phyloP scores from a whole-genome alignment of 2,888 invertebrate genomes.

The Punctoribates punctum region DNA sequence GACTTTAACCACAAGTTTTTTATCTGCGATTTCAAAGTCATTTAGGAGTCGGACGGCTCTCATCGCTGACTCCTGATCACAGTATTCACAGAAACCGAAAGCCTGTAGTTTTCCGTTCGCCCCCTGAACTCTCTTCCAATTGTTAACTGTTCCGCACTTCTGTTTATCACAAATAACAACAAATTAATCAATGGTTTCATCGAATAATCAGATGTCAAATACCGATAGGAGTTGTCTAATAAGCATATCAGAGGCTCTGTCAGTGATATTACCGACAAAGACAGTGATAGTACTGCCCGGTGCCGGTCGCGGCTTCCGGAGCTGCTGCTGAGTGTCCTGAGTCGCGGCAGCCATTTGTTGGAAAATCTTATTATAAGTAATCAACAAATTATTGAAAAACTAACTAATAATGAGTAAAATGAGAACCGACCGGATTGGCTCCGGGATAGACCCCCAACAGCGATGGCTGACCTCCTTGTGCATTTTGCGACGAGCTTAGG shows the following conservation, averaged over 20 bases:
- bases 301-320: constrained; percentile 16
- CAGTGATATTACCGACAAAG: constrained; percentile 94
- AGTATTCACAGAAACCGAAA: constrained; percentile 97
- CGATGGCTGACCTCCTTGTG: not conserved
- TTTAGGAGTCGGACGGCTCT: constrained; percentile 88
- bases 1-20: constrained; percentile 85
- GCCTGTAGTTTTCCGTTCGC: constrained; percentile 65
- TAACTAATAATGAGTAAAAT: not conserved
- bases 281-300: constrained; percentile 88
- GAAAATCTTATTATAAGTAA: constrained; percentile 15
- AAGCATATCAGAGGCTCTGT: constrained; percentile 90
- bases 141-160: constrained; percentile 87
- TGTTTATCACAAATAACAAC: constrained; percentile 51
- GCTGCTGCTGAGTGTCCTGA: constrained; percentile 8
- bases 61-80: constrained; percentile 89
- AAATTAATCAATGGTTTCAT: not conserved
- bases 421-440: constrained; percentile 27
- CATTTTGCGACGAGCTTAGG: not conserved
- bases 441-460: constrained; percentile 31
- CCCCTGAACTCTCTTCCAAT: constrained; percentile 93
- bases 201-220: not conserved
- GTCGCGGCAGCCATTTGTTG: constrained; percentile 33
- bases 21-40: constrained; percentile 86
- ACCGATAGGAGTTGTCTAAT: constrained; percentile 76
- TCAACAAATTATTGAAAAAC: not conserved